A percentile compares a stretch with the other conserved stretches of the same genome.
Conservation (phyloP, 2,888 invertebrate genomes). For the Scaptomyza polygonia region DNA sequence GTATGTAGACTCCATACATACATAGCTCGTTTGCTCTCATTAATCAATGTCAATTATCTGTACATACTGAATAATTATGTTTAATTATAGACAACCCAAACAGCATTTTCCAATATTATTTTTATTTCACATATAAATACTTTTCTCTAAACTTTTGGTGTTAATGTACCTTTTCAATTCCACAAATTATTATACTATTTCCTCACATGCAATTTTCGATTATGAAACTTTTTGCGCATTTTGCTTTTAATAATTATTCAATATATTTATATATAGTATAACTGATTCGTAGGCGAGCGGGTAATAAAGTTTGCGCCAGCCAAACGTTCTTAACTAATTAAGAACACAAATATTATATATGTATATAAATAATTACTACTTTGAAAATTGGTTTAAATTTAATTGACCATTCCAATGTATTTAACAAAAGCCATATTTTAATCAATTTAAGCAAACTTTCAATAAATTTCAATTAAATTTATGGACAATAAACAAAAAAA, state of each 20-base stretch:
- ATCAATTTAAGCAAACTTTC: neutral
- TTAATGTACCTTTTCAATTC: constrained; percentile 3
- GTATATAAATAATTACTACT: too few species aligned
- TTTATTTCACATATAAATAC: constrained; percentile 40
- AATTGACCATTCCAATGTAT: constrained; percentile 12
- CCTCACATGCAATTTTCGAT: constrained; percentile 40
- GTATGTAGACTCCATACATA: neutral
- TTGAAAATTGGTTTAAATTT: neutral
- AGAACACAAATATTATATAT: constrained; percentile 8
- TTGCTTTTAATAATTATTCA: too few species aligned
- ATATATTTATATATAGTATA: too few species aligned
- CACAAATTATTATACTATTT: constrained; percentile 13
- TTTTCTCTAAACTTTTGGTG: constrained; percentile 11
- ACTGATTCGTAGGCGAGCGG: constrained; percentile 12
- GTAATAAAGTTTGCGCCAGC: constrained; percentile 32
- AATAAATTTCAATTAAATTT: neutral
- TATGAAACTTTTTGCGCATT: constrained; percentile 44
- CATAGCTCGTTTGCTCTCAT: constrained; percentile 71
- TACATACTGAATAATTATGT: constrained; percentile 81
- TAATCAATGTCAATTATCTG: constrained; percentile 83
- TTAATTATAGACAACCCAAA: constrained; percentile 75
- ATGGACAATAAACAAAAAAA: neutral
- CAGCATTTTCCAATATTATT: constrained; percentile 75
- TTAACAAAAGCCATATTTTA: neutral
- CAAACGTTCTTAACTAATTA: constrained; percentile 44